Percentiles rank a stretch among this genome's conserved stretches.
These are phyloP conservation scores for Anhinga rufa DNA, from an alignment of 2,113 vertebrate species.

Conservation along the genomic window DNA sequence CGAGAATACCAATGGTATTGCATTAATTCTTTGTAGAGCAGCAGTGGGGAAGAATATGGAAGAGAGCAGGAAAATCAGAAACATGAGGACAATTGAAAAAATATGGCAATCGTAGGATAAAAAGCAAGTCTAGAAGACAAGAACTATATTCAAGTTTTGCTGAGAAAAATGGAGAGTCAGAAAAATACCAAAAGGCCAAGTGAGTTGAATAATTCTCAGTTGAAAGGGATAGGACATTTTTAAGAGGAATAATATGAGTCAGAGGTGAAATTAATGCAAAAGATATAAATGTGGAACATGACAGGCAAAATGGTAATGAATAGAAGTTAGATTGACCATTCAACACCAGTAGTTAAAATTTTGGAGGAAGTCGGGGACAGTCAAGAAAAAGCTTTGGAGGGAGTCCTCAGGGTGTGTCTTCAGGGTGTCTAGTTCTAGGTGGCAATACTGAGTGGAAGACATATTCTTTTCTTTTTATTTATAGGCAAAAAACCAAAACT, in stretches of 20 bases:
- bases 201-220: not conserved
- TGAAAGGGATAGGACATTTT: not conserved
- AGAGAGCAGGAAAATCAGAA: not conserved
- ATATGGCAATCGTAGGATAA: not conserved
- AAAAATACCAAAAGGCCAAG: not conserved
- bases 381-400: not conserved
- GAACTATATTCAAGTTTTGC: not conserved
- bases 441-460: not conserved
- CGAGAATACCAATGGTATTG: not conserved
- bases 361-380: not conserved
- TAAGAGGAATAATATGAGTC: not conserved
- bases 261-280: not conserved
- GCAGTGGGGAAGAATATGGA: not conserved
- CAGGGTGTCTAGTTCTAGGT: not conserved
- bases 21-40: not conserved
- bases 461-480: not conserved
- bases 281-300: not conserved
- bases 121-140: not conserved
- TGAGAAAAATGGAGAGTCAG: not conserved
- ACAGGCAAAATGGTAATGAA: not conserved
- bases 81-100: not conserved
- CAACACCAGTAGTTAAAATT: not conserved
- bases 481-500: not conserved
- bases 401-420: not conserved
- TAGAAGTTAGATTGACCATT: not conserved